Evolutionary conservation across 30 jellyfish, hydroid and myxozoan species (phyloP).

Genomic region (Pseudorhiza aurosa): DNA sequence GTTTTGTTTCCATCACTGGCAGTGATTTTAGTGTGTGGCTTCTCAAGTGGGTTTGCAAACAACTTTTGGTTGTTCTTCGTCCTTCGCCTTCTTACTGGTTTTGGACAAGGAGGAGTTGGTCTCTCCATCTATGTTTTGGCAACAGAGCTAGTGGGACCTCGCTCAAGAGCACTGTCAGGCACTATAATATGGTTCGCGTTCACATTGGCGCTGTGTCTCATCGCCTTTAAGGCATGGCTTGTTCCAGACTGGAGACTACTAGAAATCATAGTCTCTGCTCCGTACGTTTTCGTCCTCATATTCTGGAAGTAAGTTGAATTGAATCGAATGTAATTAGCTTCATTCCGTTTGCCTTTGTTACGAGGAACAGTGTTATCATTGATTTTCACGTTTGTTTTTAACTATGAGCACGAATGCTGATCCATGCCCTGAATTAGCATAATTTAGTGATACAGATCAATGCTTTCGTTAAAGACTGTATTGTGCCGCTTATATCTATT

Average conservation of each 20-base stretch:
- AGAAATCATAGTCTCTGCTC: conserved; percentile 78
- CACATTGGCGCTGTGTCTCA: conserved; percentile 74
- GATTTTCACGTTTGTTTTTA: too few species aligned
- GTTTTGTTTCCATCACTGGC: conserved; percentile 87
- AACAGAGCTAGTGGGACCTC: conserved; percentile 93
- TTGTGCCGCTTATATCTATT: too few species aligned
- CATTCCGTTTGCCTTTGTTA: too few species aligned
- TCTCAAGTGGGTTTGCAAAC: conserved; percentile 70
- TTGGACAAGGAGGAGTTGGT: conserved; percentile 96
- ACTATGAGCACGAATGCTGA: too few species aligned
- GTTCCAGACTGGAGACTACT: conserved; percentile 87
- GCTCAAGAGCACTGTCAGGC: conserved; percentile 84
- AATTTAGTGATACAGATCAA: too few species aligned
- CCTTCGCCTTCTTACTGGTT: conserved; percentile 78
- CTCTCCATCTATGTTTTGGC: conserved; percentile 89
- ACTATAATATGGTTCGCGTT: conserved; percentile 88
- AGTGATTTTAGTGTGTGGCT: conserved; percentile 69
- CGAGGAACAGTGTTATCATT: too few species aligned
- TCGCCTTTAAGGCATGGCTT: conserved; percentile 92
- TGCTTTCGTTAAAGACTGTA: too few species aligned
- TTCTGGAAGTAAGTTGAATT: conserved; percentile 75
- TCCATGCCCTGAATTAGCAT: too few species aligned
- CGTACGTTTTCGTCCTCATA: conserved; percentile 64
- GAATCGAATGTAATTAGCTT: too few species aligned
- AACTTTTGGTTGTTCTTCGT: conserved; percentile 82